These are phyloP conservation scores for Nilaparvata lugens DNA, from an alignment of 1,140 invertebrate species.

Conservation along the genomic window DNA sequence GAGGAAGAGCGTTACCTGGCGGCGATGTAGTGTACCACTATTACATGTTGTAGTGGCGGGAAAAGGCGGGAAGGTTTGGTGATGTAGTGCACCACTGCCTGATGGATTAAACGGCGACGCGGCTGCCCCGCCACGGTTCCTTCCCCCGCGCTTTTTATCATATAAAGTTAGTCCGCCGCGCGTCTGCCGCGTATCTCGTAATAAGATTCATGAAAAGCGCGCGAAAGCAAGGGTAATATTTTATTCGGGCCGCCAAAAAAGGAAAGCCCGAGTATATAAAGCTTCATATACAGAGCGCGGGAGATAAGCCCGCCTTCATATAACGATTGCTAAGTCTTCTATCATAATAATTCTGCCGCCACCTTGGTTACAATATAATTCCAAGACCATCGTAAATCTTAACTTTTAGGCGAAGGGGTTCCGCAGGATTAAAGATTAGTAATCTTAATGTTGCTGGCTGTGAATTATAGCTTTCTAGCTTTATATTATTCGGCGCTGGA, in stretches of 20 bases:
- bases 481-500: slow-evolving; percentile 3
- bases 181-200: slow-evolving; percentile 15
- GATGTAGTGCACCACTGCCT: slow-evolving; percentile 13
- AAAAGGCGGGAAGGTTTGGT: not conserved
- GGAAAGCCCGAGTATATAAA: slow-evolving; percentile 20
- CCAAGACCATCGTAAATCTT: slow-evolving; percentile 54
- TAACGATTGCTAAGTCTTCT: slow-evolving; percentile 29
- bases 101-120: slow-evolving; percentile 20
- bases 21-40: slow-evolving; percentile 8
- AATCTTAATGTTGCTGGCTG: slow-evolving; percentile 45
- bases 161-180: slow-evolving; percentile 12
- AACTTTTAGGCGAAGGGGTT: slow-evolving; percentile 51
- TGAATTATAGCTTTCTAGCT: slow-evolving; percentile 29
- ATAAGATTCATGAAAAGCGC: slow-evolving; percentile 28
- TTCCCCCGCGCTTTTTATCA: slow-evolving; percentile 21
- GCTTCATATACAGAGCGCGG: slow-evolving; percentile 22
- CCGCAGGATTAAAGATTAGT: slow-evolving; percentile 60
- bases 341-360: slow-evolving; percentile 26
- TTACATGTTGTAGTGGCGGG: slow-evolving; percentile 17
- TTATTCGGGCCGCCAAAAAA: slow-evolving; percentile 21
- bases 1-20: not conserved
- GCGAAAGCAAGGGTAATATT: slow-evolving; percentile 22
- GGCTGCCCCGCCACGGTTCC: not conserved
- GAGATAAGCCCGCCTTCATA: slow-evolving; percentile 26
- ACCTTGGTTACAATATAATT: slow-evolving; percentile 44